A percentile compares a stretch with the other conserved stretches of the same genome.
These are phyloP conservation scores for Iselma pallidipennis DNA, from an alignment of 2,888 invertebrate genomes.

Conservation along the genomic window DNA sequence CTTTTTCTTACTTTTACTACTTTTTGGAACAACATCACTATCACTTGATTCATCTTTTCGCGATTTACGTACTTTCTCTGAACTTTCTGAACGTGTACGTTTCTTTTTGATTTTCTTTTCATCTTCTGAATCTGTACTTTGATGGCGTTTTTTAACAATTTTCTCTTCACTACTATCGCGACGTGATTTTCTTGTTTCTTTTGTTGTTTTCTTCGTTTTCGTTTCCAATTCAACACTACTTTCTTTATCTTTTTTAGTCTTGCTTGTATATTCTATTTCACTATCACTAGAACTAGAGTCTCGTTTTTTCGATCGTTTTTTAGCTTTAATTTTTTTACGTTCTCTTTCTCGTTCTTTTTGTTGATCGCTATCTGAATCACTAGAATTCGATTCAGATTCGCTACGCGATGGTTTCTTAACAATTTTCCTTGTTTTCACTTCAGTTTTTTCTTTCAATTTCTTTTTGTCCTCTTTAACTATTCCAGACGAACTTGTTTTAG, in stretches of 20 bases:
- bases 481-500: constrained; percentile 40
- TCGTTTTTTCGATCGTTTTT: constrained; percentile 56
- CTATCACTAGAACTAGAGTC: constrained; percentile 60
- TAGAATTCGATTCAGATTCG: constrained; percentile 52
- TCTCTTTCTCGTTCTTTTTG: constrained; percentile 46
- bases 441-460: constrained; percentile 52
- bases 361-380: constrained; percentile 53
- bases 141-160: constrained; percentile 60
- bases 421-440: constrained; percentile 47
- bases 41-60: constrained; percentile 51
- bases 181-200: constrained; percentile 54
- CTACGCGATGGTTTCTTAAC: constrained; percentile 52
- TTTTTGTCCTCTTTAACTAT: constrained; percentile 55
- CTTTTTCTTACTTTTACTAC: constrained; percentile 42
- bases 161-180: constrained; percentile 60
- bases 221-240: constrained; percentile 58
- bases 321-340: constrained; percentile 46
- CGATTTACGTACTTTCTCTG: constrained; percentile 60
- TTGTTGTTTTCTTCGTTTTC: constrained; percentile 56
- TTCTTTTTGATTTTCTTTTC: constrained; percentile 64
- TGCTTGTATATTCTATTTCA: constrained; percentile 48
- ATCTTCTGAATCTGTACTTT: constrained; percentile 64
- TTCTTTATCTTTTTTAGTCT: constrained; percentile 58
- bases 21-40: constrained; percentile 49
- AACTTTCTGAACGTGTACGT: constrained; percentile 47